Evolutionary conservation across 23 tunicate genomes (phyloP), one percentile per base, ranked within the genome.

Genomic region (Halocynthia aurantium): DNA sequence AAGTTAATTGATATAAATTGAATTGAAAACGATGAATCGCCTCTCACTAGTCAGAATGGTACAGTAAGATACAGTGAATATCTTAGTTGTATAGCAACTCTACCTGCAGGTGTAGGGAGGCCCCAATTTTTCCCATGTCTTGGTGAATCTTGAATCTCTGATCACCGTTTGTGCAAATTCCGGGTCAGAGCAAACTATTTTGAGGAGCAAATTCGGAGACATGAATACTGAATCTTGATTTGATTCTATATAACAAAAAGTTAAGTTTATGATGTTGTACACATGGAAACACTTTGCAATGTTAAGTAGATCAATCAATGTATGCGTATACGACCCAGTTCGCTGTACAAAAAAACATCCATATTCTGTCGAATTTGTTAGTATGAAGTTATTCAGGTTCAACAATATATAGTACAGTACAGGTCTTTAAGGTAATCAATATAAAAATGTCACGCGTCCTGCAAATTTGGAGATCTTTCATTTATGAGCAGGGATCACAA

Each of bases 31-130:
- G 64, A 15, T n/a, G n/a, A 4, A 58, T 58, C 62, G 13, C 62
- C n/a, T 58, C 2, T 58, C n/a, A 58, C 17, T 49, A 67, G 72
- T n/a, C 15, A 40, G 9, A 20, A 10, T 65, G 70, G 44, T 4
- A 31, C 44, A 31, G 44, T 31, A 31, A 0, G 44, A 4, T 31
- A 31, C 44, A 31, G 44, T 31, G 44, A 31, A 31, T 31, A 31
- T 31, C 44, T 31, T 31, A 31, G 44, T 31, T 31, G 4, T 31
- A 4, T 31, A 31, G 2, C 1, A 31, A 0, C 5, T 56, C 18
- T 74, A 74, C 78, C 78, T 74, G 78, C 78, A 74, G 64, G 78
- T 74, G 22, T 54, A 74, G 20, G 78, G 78, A 51, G 78, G 60
- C 18, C 56, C 64, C 8, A 74, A 44, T 8, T 44, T 20, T 20